Base-by-base conservation (phyloP, 1,140 invertebrate species). In the Brachionus asplanchnoidis region DNA sequence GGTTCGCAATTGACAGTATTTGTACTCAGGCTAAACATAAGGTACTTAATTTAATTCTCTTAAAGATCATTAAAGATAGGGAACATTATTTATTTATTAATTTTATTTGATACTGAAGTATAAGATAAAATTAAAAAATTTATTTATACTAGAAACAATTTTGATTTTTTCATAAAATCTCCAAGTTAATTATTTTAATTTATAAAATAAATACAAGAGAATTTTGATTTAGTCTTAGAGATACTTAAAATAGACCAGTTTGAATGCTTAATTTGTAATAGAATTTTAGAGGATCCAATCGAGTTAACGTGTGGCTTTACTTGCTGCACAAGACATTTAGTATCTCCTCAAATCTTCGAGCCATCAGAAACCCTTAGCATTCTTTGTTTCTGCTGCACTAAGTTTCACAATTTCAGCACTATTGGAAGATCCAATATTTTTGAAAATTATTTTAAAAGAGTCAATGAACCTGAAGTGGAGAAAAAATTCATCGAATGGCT, bases 251-350 rank as follows among this genome's bases (percentile, higher is more conserved):
- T 73, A n/a, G 14, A 73, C 17, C 40, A 73, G 4, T 73, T 73
- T 73, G 68, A 73, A 73, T 73, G 68, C 36, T 17, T 73, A 42
- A 40, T 73, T 42, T 73, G 68, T 42, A 42, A 42, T 17, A 73
- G 17, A 6, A 73, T 73, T 17, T 73, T 42, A 17, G 68, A 73
- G 17, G 36, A 73, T 42, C 36, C 36, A 17, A 42, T 73, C 7
- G 17, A 42, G 17, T 17, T 73, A 42, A 40, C 68, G 3, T 73
- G 68, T 42, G n/a, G 36, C 20, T 73, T 73, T 73, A 73, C 9
- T n/a, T 73, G 12, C 40, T 73, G 68, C 17, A 36, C 36, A 40
- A 73, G 42, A 20, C 68, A 73, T 23, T 42, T 73, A 26, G 17
- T 20, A 2, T 23, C 20, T 9, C 53, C 53, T 23, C 8, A 42